Conservation (phyloP, 2,888 invertebrate genomes). For the Tolmerus cingulatus region DNA sequence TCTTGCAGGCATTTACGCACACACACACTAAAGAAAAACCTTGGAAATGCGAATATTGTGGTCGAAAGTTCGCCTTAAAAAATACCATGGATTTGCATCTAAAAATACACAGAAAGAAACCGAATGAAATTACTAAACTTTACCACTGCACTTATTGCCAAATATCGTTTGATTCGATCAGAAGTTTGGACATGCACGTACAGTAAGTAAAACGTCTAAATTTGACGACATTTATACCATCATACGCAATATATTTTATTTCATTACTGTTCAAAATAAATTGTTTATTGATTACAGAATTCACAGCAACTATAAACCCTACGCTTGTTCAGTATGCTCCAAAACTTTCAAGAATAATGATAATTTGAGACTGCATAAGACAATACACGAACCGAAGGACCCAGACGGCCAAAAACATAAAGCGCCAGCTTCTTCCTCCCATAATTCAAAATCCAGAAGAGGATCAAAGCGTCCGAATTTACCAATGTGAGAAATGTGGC, state of each 20-base stretch:
- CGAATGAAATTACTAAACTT: background rate
- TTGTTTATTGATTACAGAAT: slow-evolving; percentile 9
- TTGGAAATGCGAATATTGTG: slow-evolving; percentile 53
- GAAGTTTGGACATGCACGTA: slow-evolving; percentile 35
- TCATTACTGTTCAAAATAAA: too few relatives aligned
- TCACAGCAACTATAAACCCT: slow-evolving; percentile 6
- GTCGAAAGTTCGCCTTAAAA: slow-evolving; percentile 43
- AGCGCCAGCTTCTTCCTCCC: background rate
- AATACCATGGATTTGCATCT: slow-evolving; percentile 36
- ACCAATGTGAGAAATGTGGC: slow-evolving; percentile 51
- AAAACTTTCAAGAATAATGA: slow-evolving; percentile 14
- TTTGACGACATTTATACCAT: background rate
- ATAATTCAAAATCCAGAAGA: slow-evolving; percentile 21
- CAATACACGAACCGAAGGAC: slow-evolving; percentile 10
- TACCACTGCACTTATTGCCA: slow-evolving; percentile 40
- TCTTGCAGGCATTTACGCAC: slow-evolving; percentile 53
- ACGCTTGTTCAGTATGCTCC: slow-evolving; percentile 35
- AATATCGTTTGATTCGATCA: slow-evolving; percentile 28
- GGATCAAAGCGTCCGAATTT: slow-evolving; percentile 1
- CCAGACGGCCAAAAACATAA: background rate
- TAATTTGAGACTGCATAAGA: slow-evolving; percentile 40
- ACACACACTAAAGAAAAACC: slow-evolving; percentile 54
- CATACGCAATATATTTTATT: too few relatives aligned
- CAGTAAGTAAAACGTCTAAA: background rate
- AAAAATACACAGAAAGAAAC: slow-evolving; percentile 35